Evolutionary conservation across 2,113 vertebrate genomes (phyloP), one percentile per base, ranked within the genome.

Genomic region (Catharus fuscescens): DNA sequence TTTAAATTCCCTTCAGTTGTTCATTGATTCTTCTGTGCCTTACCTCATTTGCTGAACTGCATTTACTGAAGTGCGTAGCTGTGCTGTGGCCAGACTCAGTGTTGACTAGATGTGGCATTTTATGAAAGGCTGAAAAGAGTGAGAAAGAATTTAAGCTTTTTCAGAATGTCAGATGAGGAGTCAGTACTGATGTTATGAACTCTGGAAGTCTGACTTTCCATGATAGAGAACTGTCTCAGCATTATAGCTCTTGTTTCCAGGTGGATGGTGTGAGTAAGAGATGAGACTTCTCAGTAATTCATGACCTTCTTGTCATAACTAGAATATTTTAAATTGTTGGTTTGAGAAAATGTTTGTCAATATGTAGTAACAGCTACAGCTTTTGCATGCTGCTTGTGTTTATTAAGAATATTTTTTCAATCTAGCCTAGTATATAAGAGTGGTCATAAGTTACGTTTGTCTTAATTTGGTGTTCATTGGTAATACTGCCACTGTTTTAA

Each of bases 381-480:
- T 91, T 90, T 87, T 87, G 21, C 18, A 9, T 88, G n/a, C 13
- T 69, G 26, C 18, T 80, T 0, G 0, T 80, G 40, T 59, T 64
- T 76, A 50, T 65, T 66, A 79, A 52, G 15, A 53, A 12, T 79
- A 24, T 64, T 87, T 96, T 96, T 94, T 86, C 59, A 87, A 70
- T 40, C 26, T 62, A 50, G 14, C 34, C 5, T 48, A 70, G 9
- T 71, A 12, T 8, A 5, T 18, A 17, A 69, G 47, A 53, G 26
- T 28, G 12, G 26, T 74, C 9, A 12, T 82, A 83, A 86, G 44
- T 79, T 85, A 12, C 1, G 1, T 44, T 77, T 82, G 40, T 47
- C 20, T 20, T 42, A 76, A 36, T 76, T 54, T 54, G 48, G 8
- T 67, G 8, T 78, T 84, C 36, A 25, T 42, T 77, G 50, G 32